Base-by-base conservation (phyloP, 2,888 invertebrate genomes). In the Epirrhoe tristata region DNA sequence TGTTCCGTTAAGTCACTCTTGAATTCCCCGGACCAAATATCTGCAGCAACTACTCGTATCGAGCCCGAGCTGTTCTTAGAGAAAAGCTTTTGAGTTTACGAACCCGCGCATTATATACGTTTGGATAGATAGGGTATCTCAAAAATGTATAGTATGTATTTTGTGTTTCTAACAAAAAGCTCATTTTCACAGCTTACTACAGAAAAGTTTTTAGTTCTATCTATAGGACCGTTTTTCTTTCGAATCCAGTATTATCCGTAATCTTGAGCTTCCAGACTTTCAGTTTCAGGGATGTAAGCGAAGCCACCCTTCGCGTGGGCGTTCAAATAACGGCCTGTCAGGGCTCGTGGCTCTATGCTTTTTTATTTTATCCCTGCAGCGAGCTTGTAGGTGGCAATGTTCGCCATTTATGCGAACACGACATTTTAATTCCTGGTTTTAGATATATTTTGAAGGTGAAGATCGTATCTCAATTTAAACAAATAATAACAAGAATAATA, bases 251-350 rank as follows among this genome's bases (percentile, higher is more conserved):
- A 60, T 71, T 71, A 73, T 72, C 71, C 65, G 61, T 69, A 74
- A 74, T 75, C 72, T 72, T 66, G 65, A 58, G 69, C 59, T 67
- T 70, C n/a, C 68, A 69, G 71, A 67, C 66, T 70, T 71, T 63
- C 67, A 61, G 69, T 67, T 73, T 64, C 59, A 69, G 70, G 71
- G 66, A 54, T 62, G 70, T 62, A 63, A 70, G 66, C 53, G 60
- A 56, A 69, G 63, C 68, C 74, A 51, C 67, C 72, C 65, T 60
- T 58, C 52, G 61, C 63, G 70, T 65, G 67, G 69, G 71, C 59
- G 68, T 48, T 64, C 72, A 76, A 79, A 80, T 83, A 77, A 80
- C 75, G 74, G 77, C 76, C 77, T 77, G 80, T 78, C 78, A 79
- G 78, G 77, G 63, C 57, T 67, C 71, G 64, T 59, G 59, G 61